phyloP scores from a whole-genome alignment of 2,888 invertebrate species.

The Drosophila neotestacea region DNA sequence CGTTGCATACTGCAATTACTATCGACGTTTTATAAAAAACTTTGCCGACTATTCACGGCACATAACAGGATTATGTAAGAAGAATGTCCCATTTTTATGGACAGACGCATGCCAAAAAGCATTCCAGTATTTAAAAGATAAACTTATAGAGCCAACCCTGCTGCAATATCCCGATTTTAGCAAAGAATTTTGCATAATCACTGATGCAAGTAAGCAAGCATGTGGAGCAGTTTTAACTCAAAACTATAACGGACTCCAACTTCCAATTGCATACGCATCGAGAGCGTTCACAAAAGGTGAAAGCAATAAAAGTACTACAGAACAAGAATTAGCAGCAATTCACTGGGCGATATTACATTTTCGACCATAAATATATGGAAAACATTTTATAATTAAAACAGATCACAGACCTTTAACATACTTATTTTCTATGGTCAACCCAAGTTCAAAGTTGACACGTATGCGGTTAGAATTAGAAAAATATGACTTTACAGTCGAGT shows the following conservation, averaged over 20 bases:
- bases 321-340: slow-evolving; percentile 11
- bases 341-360: slow-evolving; percentile 22
- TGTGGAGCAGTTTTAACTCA: slow-evolving; percentile 23
- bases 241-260: slow-evolving; percentile 10
- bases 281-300: slow-evolving; percentile 1
- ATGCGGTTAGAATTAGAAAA: not conserved
- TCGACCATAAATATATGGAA: slow-evolving; percentile 19
- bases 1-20: too few species aligned
- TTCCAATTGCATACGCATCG: slow-evolving; percentile 14
- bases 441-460: slow-evolving; percentile 16
- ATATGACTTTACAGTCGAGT: not conserved
- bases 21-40: too few species aligned
- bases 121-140: too few species aligned
- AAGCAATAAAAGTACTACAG: too few species aligned
- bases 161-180: too few species aligned
- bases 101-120: too few species aligned
- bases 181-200: too few species aligned
- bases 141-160: too few species aligned
- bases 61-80: too few species aligned
- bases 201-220: slow-evolving; percentile 19
- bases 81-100: too few species aligned
- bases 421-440: slow-evolving; percentile 23
- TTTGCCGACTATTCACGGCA: too few species aligned
- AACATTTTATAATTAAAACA: slow-evolving; percentile 15
- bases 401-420: slow-evolving; percentile 16